phyloP scores from a whole-genome alignment of 2,797 vertebrate genomes.

The Cheracebus regulus region DNA sequence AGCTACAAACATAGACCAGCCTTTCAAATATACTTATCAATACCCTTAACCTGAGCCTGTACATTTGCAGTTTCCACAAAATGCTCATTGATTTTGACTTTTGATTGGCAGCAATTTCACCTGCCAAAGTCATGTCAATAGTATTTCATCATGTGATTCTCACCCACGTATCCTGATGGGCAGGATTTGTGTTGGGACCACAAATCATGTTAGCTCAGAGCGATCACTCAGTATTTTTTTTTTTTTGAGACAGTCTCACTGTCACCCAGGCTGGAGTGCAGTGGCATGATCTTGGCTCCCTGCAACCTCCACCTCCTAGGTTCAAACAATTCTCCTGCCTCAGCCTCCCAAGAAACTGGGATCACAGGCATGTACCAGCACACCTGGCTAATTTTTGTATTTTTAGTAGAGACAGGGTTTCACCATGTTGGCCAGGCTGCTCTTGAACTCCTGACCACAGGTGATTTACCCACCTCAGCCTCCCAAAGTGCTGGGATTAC shows the following conservation, averaged over 20 bases:
- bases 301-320: neutral
- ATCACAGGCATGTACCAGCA: neutral
- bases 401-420: neutral
- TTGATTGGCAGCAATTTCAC: neutral
- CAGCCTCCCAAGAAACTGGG: neutral
- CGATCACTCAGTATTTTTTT: neutral
- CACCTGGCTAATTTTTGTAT: neutral
- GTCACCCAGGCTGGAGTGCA: neutral
- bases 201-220: neutral
- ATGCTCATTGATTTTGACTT: neutral
- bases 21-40: neutral
- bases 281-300: neutral
- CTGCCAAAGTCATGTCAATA: neutral
- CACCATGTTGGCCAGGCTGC: neutral
- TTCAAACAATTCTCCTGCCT: neutral
- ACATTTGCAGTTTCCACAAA: neutral
- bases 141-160: neutral
- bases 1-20: neutral
- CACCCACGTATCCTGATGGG: neutral
- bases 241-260: neutral
- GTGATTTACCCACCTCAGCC: neutral
- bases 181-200: neutral
- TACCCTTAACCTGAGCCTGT: neutral
- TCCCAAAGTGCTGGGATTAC: neutral
- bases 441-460: neutral